Conservation (phyloP, 2,888 invertebrate species). For the Sphecodes monilicornis region DNA sequence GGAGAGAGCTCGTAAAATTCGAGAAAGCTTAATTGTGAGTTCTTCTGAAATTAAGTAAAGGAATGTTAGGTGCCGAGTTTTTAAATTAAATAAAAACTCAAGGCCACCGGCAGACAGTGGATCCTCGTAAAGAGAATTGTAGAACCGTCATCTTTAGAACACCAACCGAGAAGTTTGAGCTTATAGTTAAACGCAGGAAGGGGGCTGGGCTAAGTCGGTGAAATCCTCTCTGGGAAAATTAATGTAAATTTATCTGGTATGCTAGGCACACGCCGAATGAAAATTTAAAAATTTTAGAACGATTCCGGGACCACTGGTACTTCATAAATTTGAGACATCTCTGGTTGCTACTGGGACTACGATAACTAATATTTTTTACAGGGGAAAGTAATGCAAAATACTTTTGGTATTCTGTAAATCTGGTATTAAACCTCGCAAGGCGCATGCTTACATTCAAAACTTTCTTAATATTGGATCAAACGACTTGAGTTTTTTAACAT, state of each 20-base stretch:
- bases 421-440: too few species aligned
- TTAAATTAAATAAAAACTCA: slow-evolving; percentile 3
- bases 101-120: neutral
- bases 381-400: too few species aligned
- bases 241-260: neutral
- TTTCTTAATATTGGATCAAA: too few species aligned
- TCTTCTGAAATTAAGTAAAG: neutral
- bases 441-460: too few species aligned
- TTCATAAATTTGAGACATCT: too few species aligned
- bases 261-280: neutral
- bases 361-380: too few species aligned
- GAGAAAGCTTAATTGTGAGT: neutral
- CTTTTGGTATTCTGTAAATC: too few species aligned
- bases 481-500: too few species aligned
- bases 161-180: neutral
- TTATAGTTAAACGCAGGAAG: neutral
- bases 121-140: neutral
- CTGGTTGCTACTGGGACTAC: too few species aligned
- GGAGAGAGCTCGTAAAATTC: neutral
- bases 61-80: neutral
- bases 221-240: neutral
- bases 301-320: too few species aligned
- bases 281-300: neutral
- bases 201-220: neutral
- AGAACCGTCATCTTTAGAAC: neutral